A percentile compares a stretch with the other conserved stretches of the same genome.
Conservation (phyloP, 2,888 invertebrate species). For the Flabesymbios commensalis region DNA sequence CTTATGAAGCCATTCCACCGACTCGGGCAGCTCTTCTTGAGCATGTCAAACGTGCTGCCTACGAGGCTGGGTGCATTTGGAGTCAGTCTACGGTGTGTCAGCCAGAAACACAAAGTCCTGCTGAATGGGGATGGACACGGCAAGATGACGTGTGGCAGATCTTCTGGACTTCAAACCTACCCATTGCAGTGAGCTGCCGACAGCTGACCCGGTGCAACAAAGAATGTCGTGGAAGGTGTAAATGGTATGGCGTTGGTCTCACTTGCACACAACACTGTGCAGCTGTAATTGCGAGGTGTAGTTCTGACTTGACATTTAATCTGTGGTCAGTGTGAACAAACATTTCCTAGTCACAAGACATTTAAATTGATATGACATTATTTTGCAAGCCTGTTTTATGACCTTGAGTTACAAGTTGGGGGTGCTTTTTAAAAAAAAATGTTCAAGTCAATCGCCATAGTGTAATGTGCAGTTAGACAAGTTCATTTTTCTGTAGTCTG, state of each 20-base stretch:
- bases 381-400: no score
- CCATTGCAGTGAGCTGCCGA: neutral
- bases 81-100: constrained; percentile 5
- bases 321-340: no score
- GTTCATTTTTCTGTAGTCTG: no score
- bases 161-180: neutral
- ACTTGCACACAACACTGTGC: neutral
- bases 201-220: neutral
- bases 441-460: no score
- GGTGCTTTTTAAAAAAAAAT: no score
- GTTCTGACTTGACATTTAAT: no score
- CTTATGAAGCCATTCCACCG: constrained; percentile 29
- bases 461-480: no score
- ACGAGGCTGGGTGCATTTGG: constrained; percentile 29
- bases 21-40: constrained; percentile 15
- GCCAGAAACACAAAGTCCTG: neutral
- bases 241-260: neutral
- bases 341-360: no score
- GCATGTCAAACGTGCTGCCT: constrained; percentile 31
- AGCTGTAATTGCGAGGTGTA: no score
- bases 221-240: neutral
- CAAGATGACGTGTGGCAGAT: neutral
- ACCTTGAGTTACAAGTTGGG: no score
- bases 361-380: no score
- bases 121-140: constrained; percentile 1